These are phyloP conservation scores for Lutjanus argentimaculatus DNA, from an alignment of 2,797 vertebrate genomes.

Conservation along the genomic window DNA sequence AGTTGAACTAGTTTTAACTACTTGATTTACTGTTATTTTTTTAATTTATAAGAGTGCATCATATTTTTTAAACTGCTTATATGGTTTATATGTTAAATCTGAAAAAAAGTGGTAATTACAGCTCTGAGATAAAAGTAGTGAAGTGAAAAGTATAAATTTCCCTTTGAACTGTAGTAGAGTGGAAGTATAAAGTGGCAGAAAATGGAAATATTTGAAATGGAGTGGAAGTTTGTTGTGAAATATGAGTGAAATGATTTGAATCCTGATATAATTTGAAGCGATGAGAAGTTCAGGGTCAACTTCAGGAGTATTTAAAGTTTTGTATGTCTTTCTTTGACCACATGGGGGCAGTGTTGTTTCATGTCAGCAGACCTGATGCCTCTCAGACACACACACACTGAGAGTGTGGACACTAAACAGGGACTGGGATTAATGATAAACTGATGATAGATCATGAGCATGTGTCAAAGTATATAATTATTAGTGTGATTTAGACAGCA, in stretches of 20 bases:
- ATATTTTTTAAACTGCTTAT: background rate
- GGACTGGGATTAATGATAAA: background rate
- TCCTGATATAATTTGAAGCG: too few species aligned
- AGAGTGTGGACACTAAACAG: background rate
- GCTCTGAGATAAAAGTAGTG: too few species aligned
- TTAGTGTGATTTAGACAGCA: background rate
- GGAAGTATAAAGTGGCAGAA: background rate
- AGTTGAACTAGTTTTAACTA: background rate
- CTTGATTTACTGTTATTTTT: background rate
- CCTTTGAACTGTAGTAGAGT: too few species aligned
- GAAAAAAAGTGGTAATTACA: too few species aligned
- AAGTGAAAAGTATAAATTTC: too few species aligned
- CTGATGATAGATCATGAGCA: background rate
- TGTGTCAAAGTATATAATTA: background rate
- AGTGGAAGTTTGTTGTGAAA: background rate
- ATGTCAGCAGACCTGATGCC: background rate
- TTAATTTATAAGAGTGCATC: background rate
- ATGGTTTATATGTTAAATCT: background rate
- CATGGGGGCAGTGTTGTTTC: conserved; percentile 47
- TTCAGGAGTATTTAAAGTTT: background rate
- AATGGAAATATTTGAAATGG: too few species aligned
- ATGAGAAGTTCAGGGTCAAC: background rate
- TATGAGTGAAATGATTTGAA: background rate
- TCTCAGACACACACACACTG: background rate
- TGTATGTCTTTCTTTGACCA: conserved; percentile 20